Conservation (phyloP, 64 coral and sea anemone genomes). For the Actinia equina region DNA sequence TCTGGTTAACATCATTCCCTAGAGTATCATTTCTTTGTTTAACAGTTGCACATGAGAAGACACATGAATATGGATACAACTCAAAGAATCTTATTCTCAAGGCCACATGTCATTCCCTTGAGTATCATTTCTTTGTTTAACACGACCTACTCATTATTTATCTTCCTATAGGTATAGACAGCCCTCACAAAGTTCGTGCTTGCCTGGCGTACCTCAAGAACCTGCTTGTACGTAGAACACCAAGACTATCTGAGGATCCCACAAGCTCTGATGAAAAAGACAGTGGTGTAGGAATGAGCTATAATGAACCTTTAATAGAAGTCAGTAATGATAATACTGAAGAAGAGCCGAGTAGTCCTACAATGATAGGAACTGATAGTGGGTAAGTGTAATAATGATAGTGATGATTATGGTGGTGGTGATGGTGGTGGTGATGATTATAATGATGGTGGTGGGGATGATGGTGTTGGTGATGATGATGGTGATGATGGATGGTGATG, state of each 20-base stretch:
- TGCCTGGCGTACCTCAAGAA: conserved; percentile 12
- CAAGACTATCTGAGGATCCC: background rate
- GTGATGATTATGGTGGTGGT: too few species aligned
- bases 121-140: too few species aligned
- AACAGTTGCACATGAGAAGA: too few species aligned
- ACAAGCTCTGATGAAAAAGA: conserved; percentile 36
- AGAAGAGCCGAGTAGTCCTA: background rate
- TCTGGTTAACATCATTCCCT: too few species aligned
- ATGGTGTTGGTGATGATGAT: background rate
- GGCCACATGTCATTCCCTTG: too few species aligned
- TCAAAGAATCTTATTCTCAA: too few species aligned
- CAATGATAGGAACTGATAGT: background rate
- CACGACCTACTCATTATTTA: too few species aligned
- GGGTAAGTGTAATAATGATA: background rate
- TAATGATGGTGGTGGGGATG: too few species aligned
- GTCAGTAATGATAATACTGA: conserved; percentile 22
- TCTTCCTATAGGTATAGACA: conserved; percentile 35
- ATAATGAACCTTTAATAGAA: background rate
- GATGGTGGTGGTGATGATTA: too few species aligned
- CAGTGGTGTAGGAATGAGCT: conserved; percentile 42
- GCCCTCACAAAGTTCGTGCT: conserved; percentile 25
- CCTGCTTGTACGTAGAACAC: background rate
- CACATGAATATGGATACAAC: too few species aligned
- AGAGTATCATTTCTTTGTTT: too few species aligned
- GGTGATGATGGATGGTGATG: too few species aligned